Evolutionary conservation across 2,113 vertebrate species (phyloP), one percentile per base, ranked within the genome.

Genomic region (Fulmarus glacialis): DNA sequence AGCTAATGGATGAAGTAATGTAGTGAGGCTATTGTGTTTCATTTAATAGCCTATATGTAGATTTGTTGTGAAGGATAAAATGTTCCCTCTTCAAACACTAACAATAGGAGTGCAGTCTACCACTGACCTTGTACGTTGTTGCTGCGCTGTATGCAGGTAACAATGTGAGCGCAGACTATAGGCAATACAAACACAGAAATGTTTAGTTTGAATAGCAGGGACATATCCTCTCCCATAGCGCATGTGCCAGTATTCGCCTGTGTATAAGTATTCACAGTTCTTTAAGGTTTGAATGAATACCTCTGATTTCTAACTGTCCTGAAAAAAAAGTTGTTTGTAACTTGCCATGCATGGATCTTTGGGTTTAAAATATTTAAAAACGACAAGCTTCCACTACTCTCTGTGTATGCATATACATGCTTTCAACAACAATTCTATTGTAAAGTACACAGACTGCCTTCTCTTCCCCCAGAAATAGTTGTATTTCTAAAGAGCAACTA

Each of bases 41-140:
- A 63, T 89, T 96, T 93, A 96, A 91, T 90, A 94, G 91, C 42
- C 89, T 91, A 45, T 95, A 96, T 96, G 96, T 96, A 97, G 96
- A 97, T 96, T 93, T 93, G 82, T 80, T 94, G 87, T 96, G 95
- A 95, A 96, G 95, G 91, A 96, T 95, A 95, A 96, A 97, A 96
- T 94, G 93, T 97, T 97, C 95, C 91, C 96, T 96, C 87, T 97
- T 73, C 81, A 91, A 82, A 34, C 42, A 42, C 59, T 66, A 67
- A 96, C 93, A 94, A 91, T 86, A 71, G 83, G 80, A 96, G 78
- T 22, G 30, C 62, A 73, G 66, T 94, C 71, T 96, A 6, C 74
- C 38, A 50, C 91, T 96, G 94, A 95, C 97, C 95, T 97, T 96
- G 95, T 36, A 8, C 13, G 5, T n/a, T 7, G 17, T 70, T 68